Conservation (phyloP, 2,888 invertebrate species). For the Trilocha varians region DNA sequence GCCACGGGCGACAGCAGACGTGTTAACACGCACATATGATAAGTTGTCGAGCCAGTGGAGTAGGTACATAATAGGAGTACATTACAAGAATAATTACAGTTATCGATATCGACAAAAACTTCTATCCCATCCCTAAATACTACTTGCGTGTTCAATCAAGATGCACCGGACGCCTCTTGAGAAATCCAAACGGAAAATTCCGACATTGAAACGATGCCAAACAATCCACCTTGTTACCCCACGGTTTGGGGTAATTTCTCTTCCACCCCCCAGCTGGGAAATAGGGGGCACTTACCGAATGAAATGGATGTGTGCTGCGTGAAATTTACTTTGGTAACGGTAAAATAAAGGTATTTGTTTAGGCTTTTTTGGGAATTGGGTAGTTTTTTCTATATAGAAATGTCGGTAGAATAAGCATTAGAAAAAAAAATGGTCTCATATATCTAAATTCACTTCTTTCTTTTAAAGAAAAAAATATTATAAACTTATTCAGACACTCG, state of each 20-base stretch:
- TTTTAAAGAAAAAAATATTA: no score
- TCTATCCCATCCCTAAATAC: slow-evolving; percentile 17
- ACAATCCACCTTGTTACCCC: slow-evolving; percentile 14
- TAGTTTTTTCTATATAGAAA: no score
- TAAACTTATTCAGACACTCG: no score
- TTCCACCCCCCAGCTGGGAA: background rate
- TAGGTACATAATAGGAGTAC: background rate
- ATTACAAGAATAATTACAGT: slow-evolving; percentile 9
- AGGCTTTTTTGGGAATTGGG: background rate
- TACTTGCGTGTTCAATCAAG: slow-evolving; percentile 23
- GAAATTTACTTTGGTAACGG: background rate
- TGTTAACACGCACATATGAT: no score
- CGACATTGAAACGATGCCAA: slow-evolving; percentile 15
- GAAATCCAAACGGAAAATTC: slow-evolving; percentile 32
- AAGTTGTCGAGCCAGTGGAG: no score
- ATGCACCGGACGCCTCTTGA: slow-evolving; percentile 34
- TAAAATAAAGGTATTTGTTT: background rate
- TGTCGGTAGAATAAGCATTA: no score
- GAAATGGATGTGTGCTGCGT: background rate
- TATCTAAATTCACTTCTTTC: no score
- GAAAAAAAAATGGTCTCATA: no score
- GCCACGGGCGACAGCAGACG: no score
- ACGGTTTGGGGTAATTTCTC: background rate
- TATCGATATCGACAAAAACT: slow-evolving; percentile 9
- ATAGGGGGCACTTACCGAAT: background rate